Evolutionary conservation across 1,140 invertebrate species (phyloP).

Genomic region (Antheraea pernyi): DNA sequence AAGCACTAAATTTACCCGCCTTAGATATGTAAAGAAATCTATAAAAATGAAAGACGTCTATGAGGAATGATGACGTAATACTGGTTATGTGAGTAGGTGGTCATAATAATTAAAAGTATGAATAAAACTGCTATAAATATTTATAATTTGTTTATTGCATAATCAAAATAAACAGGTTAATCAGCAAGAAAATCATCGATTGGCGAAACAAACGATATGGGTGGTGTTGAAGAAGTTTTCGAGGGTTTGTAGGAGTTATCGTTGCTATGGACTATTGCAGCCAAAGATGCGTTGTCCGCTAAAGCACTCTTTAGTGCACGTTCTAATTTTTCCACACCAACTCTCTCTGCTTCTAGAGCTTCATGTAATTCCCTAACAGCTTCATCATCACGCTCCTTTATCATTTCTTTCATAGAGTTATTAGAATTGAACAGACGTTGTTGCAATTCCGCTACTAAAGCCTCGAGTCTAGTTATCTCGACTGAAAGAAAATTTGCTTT

Average conservation of each 20-base stretch:
- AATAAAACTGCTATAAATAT: not conserved
- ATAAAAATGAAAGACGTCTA: not conserved
- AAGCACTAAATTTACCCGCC: no score
- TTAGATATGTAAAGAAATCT: no score
- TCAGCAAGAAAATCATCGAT: conserved; percentile 11
- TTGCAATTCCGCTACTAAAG: conserved; percentile 46
- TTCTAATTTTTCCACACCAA: conserved; percentile 47
- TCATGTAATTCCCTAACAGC: conserved; percentile 43
- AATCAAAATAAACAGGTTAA: not conserved
- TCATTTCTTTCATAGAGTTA: conserved; percentile 16
- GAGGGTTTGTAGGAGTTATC: conserved; percentile 34
- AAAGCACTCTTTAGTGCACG: conserved; percentile 47
- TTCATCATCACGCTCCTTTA: conserved; percentile 33
- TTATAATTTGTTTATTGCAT: not conserved
- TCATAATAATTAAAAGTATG: no score
- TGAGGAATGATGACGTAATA: not conserved
- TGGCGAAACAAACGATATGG: not conserved
- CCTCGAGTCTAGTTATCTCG: conserved; percentile 50
- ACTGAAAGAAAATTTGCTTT: conserved; percentile 31
- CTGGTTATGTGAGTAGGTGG: no score
- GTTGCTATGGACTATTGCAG: conserved; percentile 36
- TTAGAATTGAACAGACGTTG: conserved; percentile 28
- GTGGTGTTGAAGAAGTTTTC: not conserved
- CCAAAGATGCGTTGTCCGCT: conserved; percentile 50
- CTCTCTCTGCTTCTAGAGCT: conserved; percentile 50